Conservation (phyloP, 2,113 vertebrate genomes). For the Hypanus sabinus region DNA sequence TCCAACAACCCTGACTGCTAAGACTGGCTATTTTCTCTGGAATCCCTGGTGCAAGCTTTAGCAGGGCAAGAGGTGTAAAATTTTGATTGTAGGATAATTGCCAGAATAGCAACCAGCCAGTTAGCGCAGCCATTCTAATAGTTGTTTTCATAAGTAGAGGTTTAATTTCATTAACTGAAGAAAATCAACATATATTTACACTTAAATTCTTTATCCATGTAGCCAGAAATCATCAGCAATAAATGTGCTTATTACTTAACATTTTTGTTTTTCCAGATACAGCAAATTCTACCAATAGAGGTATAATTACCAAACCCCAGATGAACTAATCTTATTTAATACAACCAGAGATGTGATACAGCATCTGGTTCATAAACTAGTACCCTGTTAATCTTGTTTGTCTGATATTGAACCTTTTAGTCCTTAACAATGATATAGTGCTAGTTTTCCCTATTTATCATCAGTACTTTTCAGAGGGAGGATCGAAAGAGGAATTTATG, state of each 20-base stretch:
- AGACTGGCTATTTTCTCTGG: neutral
- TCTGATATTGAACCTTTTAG: conserved; percentile 31
- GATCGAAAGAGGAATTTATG: conserved; percentile 16
- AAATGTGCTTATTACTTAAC: neutral
- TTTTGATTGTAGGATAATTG: neutral
- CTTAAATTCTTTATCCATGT: neutral
- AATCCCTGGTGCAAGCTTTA: neutral
- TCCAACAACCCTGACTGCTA: neutral
- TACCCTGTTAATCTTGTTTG: conserved; percentile 31
- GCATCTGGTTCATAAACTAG: conserved; percentile 31
- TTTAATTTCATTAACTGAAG: neutral
- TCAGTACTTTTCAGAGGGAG: conserved; percentile 32
- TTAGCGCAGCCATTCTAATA: too few species aligned
- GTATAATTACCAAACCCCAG: conserved; percentile 26
- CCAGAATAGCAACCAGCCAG: neutral
- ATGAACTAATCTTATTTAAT: conserved; percentile 33
- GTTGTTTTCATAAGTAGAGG: neutral
- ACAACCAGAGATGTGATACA: neutral
- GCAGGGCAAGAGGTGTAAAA: neutral
- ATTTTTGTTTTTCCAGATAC: neutral
- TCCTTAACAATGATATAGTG: conserved; percentile 31
- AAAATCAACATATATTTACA: neutral
- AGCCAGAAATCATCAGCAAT: neutral
- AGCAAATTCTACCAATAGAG: neutral
- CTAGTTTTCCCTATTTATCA: conserved; percentile 11